Evolutionary conservation across 2,113 vertebrate species (phyloP).

Genomic region (Labeo rohita): DNA sequence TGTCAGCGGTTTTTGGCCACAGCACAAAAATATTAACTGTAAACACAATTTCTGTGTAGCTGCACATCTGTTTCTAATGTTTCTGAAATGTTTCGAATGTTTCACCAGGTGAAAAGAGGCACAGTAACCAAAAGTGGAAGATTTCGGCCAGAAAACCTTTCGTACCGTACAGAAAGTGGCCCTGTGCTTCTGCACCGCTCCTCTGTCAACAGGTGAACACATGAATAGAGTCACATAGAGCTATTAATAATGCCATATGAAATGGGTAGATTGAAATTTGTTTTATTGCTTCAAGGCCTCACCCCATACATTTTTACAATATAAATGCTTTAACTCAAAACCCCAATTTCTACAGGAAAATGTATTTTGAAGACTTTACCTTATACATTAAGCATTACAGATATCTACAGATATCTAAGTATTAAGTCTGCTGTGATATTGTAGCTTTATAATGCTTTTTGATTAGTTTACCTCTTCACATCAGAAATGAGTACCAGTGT

Average conservation of each 20-base stretch:
- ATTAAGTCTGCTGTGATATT: no score
- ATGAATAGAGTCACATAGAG: background rate
- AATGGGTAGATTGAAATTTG: background rate
- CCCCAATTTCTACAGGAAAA: background rate
- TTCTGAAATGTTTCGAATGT: background rate
- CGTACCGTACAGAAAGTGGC: slow-evolving; percentile 82
- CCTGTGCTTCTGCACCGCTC: slow-evolving; percentile 91
- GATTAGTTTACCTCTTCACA: background rate
- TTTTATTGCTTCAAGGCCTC: background rate
- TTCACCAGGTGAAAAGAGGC: slow-evolving; percentile 86
- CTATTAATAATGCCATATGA: background rate
- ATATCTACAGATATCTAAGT: no score
- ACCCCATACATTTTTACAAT: no score
- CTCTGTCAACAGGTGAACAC: slow-evolving; percentile 87
- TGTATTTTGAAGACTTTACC: background rate
- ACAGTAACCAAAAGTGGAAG: slow-evolving; percentile 87
- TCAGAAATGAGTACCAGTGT: background rate
- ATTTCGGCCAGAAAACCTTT: slow-evolving; percentile 86
- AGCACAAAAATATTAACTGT: background rate
- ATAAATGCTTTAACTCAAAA: no score
- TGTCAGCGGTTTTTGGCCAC: background rate
- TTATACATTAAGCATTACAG: background rate
- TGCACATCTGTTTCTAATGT: background rate
- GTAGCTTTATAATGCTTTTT: background rate
- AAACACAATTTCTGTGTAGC: background rate